Evolutionary conservation across 2,797 vertebrate species (phyloP), one percentile per base, ranked within the genome.

Genomic region (Ceryle rudis): DNA sequence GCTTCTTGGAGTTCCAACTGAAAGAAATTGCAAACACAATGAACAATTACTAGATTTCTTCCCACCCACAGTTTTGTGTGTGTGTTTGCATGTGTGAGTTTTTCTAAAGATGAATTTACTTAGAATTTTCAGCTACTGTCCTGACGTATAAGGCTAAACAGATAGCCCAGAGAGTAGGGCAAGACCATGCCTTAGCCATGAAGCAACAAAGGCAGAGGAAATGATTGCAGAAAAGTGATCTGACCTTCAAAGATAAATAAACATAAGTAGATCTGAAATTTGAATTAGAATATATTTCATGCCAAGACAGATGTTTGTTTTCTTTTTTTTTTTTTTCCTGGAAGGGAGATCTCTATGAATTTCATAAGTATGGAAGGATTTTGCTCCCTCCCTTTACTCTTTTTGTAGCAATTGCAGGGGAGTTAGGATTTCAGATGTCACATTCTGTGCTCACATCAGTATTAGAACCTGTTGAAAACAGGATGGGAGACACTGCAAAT

Each of bases 1-100:
- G 97, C 97, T 97, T 98, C 98, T 94, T 98, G 97, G 91, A 98
- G 98, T 96, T 98, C 98, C 95, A 98, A 39, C 98, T 98, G 97
- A 97, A 98, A 98, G 66, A 97, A 95, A 97, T 95, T 95, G 81
- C 60, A 96, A 95, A 98, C 89, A 75, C 58, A 81, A 88, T 97
- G 91, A 98, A 74, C 71, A 83, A 54, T 86, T 93, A 71, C 81
- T 77, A 35, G 62, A 6, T 81, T 85, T 74, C 61, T 83, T 77
- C 88, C 70, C 70, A 61, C 55, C 66, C 87, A 52, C 25, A 55
- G 57, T 29, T 66, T 3, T 55, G 21, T 29, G 22, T 33, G 8
- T 62, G n/a, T 11, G 13, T 44, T 23, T 78, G 31, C 28, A 19
- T 15, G 26, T 31, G 35, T 31, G 49, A 9, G 9, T 2, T 19